These are phyloP conservation scores for Drosophila helvetica DNA, from an alignment of 2,888 invertebrate genomes.

Conservation along the genomic window DNA sequence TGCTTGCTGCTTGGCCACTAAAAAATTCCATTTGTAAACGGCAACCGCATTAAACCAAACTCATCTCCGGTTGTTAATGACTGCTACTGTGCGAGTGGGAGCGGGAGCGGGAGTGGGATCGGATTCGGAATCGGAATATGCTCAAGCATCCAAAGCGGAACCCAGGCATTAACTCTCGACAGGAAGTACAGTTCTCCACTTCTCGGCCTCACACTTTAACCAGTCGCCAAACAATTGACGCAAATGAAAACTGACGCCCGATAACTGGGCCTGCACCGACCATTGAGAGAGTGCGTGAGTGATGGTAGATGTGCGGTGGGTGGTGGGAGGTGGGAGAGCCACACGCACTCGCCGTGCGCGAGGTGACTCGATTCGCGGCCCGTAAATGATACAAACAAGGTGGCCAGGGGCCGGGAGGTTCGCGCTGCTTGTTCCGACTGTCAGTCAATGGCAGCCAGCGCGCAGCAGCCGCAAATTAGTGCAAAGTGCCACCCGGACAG, in stretches of 20 bases:
- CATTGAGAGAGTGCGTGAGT: constrained; percentile 28
- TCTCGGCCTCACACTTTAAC: constrained; percentile 45
- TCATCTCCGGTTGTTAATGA: constrained; percentile 79
- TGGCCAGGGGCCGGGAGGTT: constrained; percentile 7
- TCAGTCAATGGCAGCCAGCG: constrained; percentile 32
- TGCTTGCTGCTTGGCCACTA: constrained; percentile 58
- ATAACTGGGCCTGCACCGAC: constrained; percentile 50
- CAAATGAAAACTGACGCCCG: constrained; percentile 71
- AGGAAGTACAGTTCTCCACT: background rate
- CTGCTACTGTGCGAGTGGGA: constrained; percentile 39
- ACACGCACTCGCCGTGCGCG: constrained; percentile 40
- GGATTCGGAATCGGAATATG: constrained; percentile 17
- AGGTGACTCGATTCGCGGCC: constrained; percentile 42
- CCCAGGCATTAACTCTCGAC: constrained; percentile 20
- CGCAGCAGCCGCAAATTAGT: constrained; percentile 69
- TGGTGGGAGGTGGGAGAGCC: constrained; percentile 9
- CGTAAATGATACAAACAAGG: constrained; percentile 48
- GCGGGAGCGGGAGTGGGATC: background rate
- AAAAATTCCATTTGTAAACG: constrained; percentile 78
- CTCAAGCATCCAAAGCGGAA: constrained; percentile 39
- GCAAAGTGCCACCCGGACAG: constrained; percentile 64
- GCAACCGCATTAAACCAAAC: constrained; percentile 77
- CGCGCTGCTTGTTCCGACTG: constrained; percentile 48
- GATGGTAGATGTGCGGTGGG: too few species aligned
- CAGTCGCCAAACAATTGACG: constrained; percentile 62